Evolutionary conservation across 2,113 vertebrate species (phyloP), one percentile per base, ranked within the genome.

Genomic region (Numida meleagris): DNA sequence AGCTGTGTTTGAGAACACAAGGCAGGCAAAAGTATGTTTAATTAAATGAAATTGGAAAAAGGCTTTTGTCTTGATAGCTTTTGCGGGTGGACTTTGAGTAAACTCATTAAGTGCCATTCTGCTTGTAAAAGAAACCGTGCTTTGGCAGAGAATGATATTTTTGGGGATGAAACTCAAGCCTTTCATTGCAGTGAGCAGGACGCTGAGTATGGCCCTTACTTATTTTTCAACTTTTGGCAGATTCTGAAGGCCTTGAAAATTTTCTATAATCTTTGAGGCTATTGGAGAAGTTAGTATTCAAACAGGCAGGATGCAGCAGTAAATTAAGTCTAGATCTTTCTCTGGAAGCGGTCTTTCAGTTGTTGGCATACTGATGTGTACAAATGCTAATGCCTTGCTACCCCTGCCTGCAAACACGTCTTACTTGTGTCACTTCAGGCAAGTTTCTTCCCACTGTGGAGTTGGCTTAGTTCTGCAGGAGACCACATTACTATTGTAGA

Each of bases 1-100:
- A 94, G 78, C 78, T 86, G 9, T 84, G 34, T 70, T 82, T 82
- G 42, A 59, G 31, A 75, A 65, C 67, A 89, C 74, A 89, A 85
- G 81, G 43, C 10, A 95, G 58, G 58, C 58, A 58, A 65, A 86
- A 51, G 38, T 83, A 45, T 9, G 18, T 80, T 77, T 90, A 65
- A 53, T 84, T 92, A 55, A 78, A 50, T 18, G 4, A 90, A 58
- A 36, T 75, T 27, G 27, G 31, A 43, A 48, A 81, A 65, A 53
- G 13, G 9, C 7, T 76, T 92, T 84, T 70, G 45, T 5, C 17
- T 73, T 82, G 34, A 25, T 51, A 42, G 62, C 23, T 82, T 91
- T 79, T 89, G 65, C 31, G 76, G 34, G 25, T 57, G 18, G 77
- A 63, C 20, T 75, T 71, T 31, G 33, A 75, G 27, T 82, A 87